These are phyloP conservation scores for Ceratitis capitata DNA, from an alignment of 1,140 invertebrate species.

Conservation along the genomic window DNA sequence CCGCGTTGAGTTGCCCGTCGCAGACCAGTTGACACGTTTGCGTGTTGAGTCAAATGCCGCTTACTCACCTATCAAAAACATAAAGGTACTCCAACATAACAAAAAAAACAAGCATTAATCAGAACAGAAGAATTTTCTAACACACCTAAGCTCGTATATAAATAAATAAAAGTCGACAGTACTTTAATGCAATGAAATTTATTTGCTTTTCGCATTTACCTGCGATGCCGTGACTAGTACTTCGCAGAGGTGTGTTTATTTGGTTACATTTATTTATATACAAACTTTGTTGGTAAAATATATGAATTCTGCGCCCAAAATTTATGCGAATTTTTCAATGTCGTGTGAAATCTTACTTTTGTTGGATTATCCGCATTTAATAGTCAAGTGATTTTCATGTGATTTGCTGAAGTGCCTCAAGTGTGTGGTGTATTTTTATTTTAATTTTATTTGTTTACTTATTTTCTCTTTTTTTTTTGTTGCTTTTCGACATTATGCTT, in stretches of 20 bases:
- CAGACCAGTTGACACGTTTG: constrained; percentile 20
- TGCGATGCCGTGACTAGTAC: neutral
- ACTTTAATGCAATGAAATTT: neutral
- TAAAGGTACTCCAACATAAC: neutral
- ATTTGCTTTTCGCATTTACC: neutral
- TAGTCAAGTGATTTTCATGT: constrained; percentile 34
- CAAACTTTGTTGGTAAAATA: neutral
- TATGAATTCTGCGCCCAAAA: neutral
- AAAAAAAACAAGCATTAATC: neutral
- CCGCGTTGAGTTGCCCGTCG: constrained; percentile 15
- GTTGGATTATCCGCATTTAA: constrained; percentile 32
- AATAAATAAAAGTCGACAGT: neutral
- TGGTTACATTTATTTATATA: neutral
- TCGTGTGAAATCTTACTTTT: constrained; percentile 7
- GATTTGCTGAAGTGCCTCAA: constrained; percentile 12
- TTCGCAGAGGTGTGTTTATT: neutral
- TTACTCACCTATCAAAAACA: neutral
- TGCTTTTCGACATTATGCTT: neutral
- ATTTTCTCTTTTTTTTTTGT: neutral
- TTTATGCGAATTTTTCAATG: constrained; percentile 33
- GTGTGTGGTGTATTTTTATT: neutral
- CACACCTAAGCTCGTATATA: neutral
- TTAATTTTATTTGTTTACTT: neutral
- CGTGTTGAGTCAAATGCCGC: neutral
- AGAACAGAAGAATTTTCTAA: neutral